phyloP scores from a whole-genome alignment of 2,797 vertebrate species.

The Notolepis coatsorum region DNA sequence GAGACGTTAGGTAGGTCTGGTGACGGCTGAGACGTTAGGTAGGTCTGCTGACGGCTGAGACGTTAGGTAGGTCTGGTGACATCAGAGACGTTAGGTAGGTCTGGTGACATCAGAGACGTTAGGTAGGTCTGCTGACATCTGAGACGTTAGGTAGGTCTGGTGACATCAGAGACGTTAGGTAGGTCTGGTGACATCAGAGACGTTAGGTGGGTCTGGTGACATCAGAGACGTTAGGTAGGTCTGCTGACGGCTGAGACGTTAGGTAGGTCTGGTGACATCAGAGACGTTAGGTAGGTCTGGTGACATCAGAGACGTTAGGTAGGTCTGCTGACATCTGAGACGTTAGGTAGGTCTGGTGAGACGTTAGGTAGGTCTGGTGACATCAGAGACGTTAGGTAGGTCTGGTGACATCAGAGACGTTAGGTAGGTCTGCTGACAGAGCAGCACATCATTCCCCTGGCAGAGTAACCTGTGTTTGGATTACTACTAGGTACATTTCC shows the following conservation, averaged over 20 bases:
- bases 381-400: slow-evolving; percentile 17
- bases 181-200: slow-evolving; percentile 14
- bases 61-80: slow-evolving; percentile 1
- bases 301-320: slow-evolving; percentile 16
- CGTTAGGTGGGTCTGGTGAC: slow-evolving; percentile 1
- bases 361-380: too few species aligned
- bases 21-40: slow-evolving; percentile 12
- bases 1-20: too few species aligned
- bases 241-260: slow-evolving; percentile 18
- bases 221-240: slow-evolving; percentile 16
- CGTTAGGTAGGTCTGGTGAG: not conserved
- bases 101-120: slow-evolving; percentile 18
- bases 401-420: slow-evolving; percentile 21
- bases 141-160: slow-evolving; percentile 16
- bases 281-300: slow-evolving; percentile 16
- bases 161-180: slow-evolving; percentile 16
- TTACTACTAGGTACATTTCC: slow-evolving; percentile 6
- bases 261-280: not conserved
- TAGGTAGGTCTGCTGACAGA: not conserved
- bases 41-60: slow-evolving; percentile 14
- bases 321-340: slow-evolving; percentile 15
- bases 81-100: slow-evolving; percentile 16
- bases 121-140: not conserved
- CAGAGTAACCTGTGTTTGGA: slow-evolving; percentile 36
- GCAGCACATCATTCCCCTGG: slow-evolving; percentile 19